Base-by-base conservation (phyloP, 2,797 vertebrate species). In the Rachycentron canadum region DNA sequence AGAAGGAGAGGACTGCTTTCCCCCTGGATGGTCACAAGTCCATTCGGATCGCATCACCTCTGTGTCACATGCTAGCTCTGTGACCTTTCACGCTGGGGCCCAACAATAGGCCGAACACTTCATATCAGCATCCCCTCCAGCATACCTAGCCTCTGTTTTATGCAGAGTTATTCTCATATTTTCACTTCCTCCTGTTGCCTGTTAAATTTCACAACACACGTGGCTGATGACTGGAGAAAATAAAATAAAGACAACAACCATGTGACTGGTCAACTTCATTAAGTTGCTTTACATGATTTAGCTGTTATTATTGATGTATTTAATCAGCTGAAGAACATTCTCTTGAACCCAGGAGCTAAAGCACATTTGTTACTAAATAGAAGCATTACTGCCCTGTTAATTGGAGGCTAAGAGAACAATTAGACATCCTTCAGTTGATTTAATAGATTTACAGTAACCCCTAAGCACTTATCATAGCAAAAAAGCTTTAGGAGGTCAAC, bases 81-180 rank as follows among this genome's bases (percentile, higher is more conserved):
- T 91, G 93, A 93, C 91, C 93, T 93, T 93, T 93, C 86, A 87
- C 34, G 81, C 87, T 78, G 65, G 49, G 82, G 45, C 75, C 69
- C 73, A 76, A 91, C 85, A 92, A 93, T 86, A 79, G 90, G 69
- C 87, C 17, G 57, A 82, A 82, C 79, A 83, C 82, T 86, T 86
- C 60, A 49, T 56, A 83, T 91, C 76, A 79, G 71, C 49, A 9
- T 88, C 83, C 76, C 84, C 71, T 73, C 45, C 25, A 67, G 85
- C 75, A 77, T 53, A 63, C 57, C 74, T 78, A 79, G 78, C 70
- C 57, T 73, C 56, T 12, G 25, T 50, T 69, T 60, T 59, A 59
- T 41, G 19, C 11, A 32, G 34, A 78, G 45, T 59, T 52, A 65
- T 71, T 80, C 58, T 82, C 68, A 47, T 75, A 55, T 81, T 78